Percentiles rank a stretch among this genome's conserved stretches.
Evolutionary conservation across 2,113 vertebrate genomes (phyloP).

Genomic region (Ophthalmolycus amberensis): DNA sequence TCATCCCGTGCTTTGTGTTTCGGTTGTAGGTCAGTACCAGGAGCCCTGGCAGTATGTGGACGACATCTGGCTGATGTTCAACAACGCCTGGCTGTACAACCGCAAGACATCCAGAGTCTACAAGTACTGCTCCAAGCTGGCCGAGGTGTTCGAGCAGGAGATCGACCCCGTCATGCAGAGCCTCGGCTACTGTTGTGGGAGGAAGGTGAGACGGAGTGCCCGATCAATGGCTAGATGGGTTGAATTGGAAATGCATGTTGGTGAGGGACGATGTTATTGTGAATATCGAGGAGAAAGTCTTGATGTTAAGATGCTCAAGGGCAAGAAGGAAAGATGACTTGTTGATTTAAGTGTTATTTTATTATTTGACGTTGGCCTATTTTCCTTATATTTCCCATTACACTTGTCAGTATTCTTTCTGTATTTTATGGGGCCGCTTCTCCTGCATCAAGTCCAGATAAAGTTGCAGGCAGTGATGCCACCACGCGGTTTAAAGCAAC

Average conservation of each 20-base stretch:
- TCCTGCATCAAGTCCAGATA: background rate
- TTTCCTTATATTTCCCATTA: background rate
- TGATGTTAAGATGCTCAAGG: background rate
- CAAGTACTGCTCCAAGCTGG: conserved; percentile 97
- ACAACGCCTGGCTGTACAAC: conserved; percentile 99
- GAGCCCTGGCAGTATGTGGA: conserved; percentile 99
- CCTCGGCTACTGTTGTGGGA: conserved; percentile 97
- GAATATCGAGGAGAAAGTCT: background rate
- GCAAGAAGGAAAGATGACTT: background rate
- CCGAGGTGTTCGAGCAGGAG: conserved; percentile 98
- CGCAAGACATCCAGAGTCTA: conserved; percentile 98
- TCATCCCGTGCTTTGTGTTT: background rate
- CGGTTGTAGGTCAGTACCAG: conserved; percentile 90
- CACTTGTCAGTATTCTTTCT: background rate
- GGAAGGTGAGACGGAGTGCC: conserved; percentile 87
- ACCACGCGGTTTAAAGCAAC: background rate
- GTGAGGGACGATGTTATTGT: background rate
- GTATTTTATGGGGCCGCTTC: background rate
- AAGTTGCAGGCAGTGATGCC: background rate
- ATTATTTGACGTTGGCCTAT: background rate
- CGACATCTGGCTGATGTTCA: conserved; percentile 99
- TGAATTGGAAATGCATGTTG: background rate
- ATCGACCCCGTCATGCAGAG: conserved; percentile 99
- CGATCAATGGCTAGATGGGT: background rate
- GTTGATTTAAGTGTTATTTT: background rate